A percentile compares a stretch with the other conserved stretches of the same genome.
phyloP scores from a whole-genome alignment of 2,797 vertebrate genomes.

The Champsocephalus esox region DNA sequence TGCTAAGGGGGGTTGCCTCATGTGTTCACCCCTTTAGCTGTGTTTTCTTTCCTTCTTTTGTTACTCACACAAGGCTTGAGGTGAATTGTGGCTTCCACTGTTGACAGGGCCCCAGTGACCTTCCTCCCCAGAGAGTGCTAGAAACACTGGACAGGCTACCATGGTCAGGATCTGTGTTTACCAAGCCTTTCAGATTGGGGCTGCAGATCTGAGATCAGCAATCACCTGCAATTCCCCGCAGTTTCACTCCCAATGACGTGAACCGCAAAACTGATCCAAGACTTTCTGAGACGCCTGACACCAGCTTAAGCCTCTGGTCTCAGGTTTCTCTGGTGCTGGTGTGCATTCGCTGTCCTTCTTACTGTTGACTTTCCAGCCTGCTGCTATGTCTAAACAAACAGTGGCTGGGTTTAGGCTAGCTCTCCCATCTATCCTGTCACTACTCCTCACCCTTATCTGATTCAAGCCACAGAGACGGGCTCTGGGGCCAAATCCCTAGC shows the following conservation, averaged over 20 bases:
- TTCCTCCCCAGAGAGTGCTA: slow-evolving; percentile 58
- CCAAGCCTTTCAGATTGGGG: slow-evolving; percentile 41
- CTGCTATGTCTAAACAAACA: slow-evolving; percentile 79
- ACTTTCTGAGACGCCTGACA: slow-evolving; percentile 54
- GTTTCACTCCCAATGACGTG: slow-evolving; percentile 29
- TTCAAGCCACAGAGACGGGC: slow-evolving; percentile 48
- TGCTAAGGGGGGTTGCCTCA: slow-evolving; percentile 15
- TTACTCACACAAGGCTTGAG: slow-evolving; percentile 55
- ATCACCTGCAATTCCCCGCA: slow-evolving; percentile 47
- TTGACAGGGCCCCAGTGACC: slow-evolving; percentile 69
- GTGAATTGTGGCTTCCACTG: slow-evolving; percentile 67
- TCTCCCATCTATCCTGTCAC: slow-evolving; percentile 66
- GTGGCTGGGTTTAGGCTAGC: slow-evolving; percentile 64
- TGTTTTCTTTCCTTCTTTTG: slow-evolving; percentile 67
- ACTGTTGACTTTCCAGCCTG: slow-evolving; percentile 76
- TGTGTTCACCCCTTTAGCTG: slow-evolving; percentile 39
- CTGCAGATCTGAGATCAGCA: slow-evolving; percentile 46
- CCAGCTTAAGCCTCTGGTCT: slow-evolving; percentile 47
- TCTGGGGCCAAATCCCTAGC: slow-evolving; percentile 36
- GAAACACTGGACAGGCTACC: slow-evolving; percentile 68
- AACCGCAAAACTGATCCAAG: slow-evolving; percentile 51
- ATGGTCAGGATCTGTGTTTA: slow-evolving; percentile 63
- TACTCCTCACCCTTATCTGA: slow-evolving; percentile 72
- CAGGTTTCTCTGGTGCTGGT: slow-evolving; percentile 61
- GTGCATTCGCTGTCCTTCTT: slow-evolving; percentile 68